Conservation (phyloP, 2,888 invertebrate genomes). For the Lasioglossum morio region DNA sequence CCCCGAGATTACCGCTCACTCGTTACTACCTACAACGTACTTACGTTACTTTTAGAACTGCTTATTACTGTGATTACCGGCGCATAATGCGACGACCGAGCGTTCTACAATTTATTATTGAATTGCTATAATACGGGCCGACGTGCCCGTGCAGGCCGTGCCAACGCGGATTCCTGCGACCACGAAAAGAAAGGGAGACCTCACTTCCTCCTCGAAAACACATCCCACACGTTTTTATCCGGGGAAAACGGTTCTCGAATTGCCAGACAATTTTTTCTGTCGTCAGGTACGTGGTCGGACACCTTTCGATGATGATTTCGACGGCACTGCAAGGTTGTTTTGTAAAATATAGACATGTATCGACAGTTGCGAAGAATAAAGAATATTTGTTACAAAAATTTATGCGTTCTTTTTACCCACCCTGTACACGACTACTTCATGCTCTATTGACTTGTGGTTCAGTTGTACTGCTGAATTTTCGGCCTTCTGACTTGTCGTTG, state of each 20-base stretch:
- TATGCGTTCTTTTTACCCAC: too few relatives aligned
- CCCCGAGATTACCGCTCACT: slow-evolving; percentile 80
- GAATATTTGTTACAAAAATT: too few relatives aligned
- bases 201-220: slow-evolving; percentile 2
- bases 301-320: neutral
- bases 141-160: slow-evolving; percentile 44
- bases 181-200: neutral
- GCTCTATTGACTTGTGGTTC: too few relatives aligned
- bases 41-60: slow-evolving; percentile 82
- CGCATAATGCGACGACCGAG: slow-evolving; percentile 79
- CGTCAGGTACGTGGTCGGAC: neutral
- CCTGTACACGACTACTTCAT: too few relatives aligned
- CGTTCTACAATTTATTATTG: slow-evolving; percentile 82
- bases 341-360: too few relatives aligned
- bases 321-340: neutral
- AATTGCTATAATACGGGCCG: slow-evolving; percentile 79
- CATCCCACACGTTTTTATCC: neutral
- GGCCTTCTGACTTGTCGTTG: too few relatives aligned
- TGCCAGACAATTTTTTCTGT: neutral
- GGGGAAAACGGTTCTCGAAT: neutral
- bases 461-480: too few relatives aligned
- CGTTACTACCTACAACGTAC: slow-evolving; percentile 83
- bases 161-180: slow-evolving; percentile 33
- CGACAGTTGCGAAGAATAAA: too few relatives aligned
- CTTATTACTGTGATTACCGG: slow-evolving; percentile 82